Evolutionary conservation across 2,113 vertebrate species (phyloP), one percentile per base, ranked within the genome.

Genomic region (Scartelaos histophorus): DNA sequence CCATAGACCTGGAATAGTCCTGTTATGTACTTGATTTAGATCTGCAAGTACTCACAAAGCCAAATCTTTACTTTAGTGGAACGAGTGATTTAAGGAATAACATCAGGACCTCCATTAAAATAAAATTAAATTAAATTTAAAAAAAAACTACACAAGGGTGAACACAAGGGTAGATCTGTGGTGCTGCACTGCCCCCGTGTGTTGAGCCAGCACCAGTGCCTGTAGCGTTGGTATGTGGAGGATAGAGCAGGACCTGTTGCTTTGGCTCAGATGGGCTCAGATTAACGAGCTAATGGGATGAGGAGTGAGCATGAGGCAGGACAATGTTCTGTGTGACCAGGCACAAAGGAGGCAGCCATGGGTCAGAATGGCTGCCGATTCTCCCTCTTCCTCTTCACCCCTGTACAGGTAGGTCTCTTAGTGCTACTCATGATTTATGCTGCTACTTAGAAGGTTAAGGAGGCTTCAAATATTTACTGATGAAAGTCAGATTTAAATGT

Each of bases 291-390:
- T 92, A 89, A 93, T 87, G 65, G 87, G 91, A 91, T 93, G 66
- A 91, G 0, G 19, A 75, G 71, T 75, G 75, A 68, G 70, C 74
- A 67, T 71, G 73, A 65, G 77, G 68, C 6, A 68, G 83, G 64
- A 9, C 25, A 58, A 29, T 54, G 71, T 66, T 62, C 66, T 69
- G 73, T 80, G 81, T 84, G 29, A 29, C 56, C 3, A 21, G 81
- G 19, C 69, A 79, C 74, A 83, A 70, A 6, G 72, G 53, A 64
- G 76, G 67, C 85, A 88, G 90, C 81, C 81, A 94, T 94, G 93
- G 93, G 92, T 86, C 91, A 94, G 76, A 93, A 92, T 69, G 92
- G 91, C 84, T 94, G 91, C 76, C 85, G 86, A 24, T 93, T 91
- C 73, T 93, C 91, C 38, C 81, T 94, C 49, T 90, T 92, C 71